A percentile compares a stretch with the other conserved stretches of the same genome.
Evolutionary conservation across 2,888 invertebrate species (phyloP).

Genomic region (Calliopum simillimum): DNA sequence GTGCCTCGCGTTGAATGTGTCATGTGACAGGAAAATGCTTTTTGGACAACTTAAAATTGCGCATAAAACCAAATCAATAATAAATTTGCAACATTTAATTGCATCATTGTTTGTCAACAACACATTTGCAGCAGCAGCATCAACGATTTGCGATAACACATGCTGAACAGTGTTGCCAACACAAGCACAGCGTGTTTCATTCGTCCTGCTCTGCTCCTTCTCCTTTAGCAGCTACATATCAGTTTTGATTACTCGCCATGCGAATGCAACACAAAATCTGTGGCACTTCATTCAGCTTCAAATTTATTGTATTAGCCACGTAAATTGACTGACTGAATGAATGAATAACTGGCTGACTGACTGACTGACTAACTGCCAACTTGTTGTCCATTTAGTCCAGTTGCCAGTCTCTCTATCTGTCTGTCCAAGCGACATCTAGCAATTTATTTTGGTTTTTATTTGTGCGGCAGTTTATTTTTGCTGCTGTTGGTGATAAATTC

Average conservation of each 20-base stretch:
- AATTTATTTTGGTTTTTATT: neutral
- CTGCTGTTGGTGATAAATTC: slow-evolving; percentile 31
- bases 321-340: slow-evolving; percentile 1
- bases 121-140: neutral
- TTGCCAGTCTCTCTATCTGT: neutral
- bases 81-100: slow-evolving; percentile 19
- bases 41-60: neutral
- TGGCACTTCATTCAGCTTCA: slow-evolving; percentile 8
- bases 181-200: neutral
- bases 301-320: slow-evolving; percentile 9
- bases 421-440: neutral
- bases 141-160: neutral
- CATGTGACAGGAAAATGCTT: slow-evolving; percentile 16
- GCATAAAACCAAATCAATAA: slow-evolving; percentile 21
- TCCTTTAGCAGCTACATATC: too few species aligned
- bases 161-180: slow-evolving; percentile 10
- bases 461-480: slow-evolving; percentile 14
- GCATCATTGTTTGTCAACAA: slow-evolving; percentile 29
- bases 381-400: too few species aligned
- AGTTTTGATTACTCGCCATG: slow-evolving; percentile 8
- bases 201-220: too few species aligned
- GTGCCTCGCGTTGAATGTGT: neutral
- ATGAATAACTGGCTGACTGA: slow-evolving; percentile 7
- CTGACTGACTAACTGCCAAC: too few species aligned
- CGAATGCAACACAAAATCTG: slow-evolving; percentile 14